phyloP scores from a whole-genome alignment of 2,113 vertebrate genomes.

The Gobius niger region DNA sequence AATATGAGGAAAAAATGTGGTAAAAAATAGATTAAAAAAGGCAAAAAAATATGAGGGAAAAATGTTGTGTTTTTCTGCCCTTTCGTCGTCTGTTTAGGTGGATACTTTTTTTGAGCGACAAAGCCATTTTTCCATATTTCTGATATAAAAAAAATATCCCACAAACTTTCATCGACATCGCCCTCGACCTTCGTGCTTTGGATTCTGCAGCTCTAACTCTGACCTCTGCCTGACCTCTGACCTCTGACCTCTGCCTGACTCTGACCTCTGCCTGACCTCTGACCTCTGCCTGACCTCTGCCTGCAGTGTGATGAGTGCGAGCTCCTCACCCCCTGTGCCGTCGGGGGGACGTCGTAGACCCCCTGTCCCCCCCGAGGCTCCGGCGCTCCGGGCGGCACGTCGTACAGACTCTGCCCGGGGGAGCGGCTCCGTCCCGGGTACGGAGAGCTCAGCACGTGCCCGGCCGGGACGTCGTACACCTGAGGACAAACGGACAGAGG shows the following conservation, averaged over 20 bases:
- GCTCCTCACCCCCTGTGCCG: slow-evolving; percentile 69
- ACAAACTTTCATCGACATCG: too few species aligned
- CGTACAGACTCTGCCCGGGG: slow-evolving; percentile 82
- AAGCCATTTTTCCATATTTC: too few species aligned
- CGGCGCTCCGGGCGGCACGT: slow-evolving; percentile 83
- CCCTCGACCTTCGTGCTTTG: too few species aligned
- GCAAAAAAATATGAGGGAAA: too few species aligned
- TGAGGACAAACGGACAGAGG: slow-evolving; percentile 46
- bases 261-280: neutral
- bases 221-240: neutral
- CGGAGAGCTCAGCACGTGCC: slow-evolving; percentile 71
- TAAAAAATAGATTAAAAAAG: too few species aligned
- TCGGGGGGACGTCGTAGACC: slow-evolving; percentile 71
- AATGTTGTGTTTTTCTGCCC: too few species aligned
- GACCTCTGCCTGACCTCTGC: neutral
- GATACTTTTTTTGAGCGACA: too few species aligned
- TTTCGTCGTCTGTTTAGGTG: too few species aligned
- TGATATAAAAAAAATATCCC: too few species aligned
- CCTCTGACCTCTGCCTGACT: neutral
- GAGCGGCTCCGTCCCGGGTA: slow-evolving; percentile 69
- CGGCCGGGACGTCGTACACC: slow-evolving; percentile 92
- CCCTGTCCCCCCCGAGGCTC: slow-evolving; percentile 69
- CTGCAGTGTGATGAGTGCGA: too few species aligned
- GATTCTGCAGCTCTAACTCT: too few species aligned
- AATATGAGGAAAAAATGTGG: too few species aligned